Evolutionary conservation across 1,140 invertebrate species (phyloP).

Genomic region (Laupala kohalensis): DNA sequence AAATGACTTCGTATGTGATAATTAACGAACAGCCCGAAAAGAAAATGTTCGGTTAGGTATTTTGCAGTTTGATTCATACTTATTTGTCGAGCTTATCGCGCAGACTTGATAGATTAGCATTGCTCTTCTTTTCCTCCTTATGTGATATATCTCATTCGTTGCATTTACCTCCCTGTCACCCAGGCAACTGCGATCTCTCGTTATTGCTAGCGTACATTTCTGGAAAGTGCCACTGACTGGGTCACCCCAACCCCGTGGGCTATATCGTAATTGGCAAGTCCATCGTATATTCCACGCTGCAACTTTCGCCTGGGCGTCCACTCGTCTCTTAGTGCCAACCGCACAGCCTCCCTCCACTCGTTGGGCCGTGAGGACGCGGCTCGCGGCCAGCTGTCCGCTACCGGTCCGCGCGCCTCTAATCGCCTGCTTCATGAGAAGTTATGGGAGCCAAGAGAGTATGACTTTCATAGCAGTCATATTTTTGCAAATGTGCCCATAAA

Average conservation of each 20-base stretch:
- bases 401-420: neutral
- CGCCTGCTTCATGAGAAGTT: conserved; percentile 6
- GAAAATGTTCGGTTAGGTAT: too few relatives aligned
- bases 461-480: conserved; percentile 3
- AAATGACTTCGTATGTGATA: too few relatives aligned
- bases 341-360: neutral
- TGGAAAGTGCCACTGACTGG: neutral
- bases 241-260: neutral
- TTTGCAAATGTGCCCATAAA: conserved; percentile 9
- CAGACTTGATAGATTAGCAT: too few relatives aligned
- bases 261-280: neutral
- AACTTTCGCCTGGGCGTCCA: neutral
- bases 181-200: neutral
- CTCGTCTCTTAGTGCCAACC: neutral
- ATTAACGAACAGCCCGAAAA: too few relatives aligned
- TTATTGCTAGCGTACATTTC: neutral
- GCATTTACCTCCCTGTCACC: neutral
- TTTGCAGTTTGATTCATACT: too few relatives aligned
- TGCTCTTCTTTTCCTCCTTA: too few relatives aligned
- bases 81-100: too few relatives aligned
- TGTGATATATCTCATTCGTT: too few relatives aligned
- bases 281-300: neutral
- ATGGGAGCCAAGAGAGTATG: neutral
- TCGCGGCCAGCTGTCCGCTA: neutral
- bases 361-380: neutral